Conservation (phyloP, 2,797 vertebrate genomes). For the Pipistrellus kuhlii region DNA sequence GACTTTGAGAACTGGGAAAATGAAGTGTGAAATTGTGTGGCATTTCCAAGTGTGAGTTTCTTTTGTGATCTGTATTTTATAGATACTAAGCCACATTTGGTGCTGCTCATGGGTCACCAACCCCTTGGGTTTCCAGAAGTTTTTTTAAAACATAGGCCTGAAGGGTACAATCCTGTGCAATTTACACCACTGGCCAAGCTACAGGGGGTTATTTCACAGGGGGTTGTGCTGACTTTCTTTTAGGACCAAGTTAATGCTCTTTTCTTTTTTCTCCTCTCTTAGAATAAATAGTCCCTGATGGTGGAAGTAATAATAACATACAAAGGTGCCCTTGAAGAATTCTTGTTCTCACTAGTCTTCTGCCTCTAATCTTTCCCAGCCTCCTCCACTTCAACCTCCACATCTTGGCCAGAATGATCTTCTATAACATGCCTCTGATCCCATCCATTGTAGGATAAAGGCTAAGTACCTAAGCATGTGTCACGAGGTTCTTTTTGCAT, state of each 20-base stretch:
- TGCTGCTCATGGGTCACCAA: constrained; percentile 33
- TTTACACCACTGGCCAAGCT: neutral
- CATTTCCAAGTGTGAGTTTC: constrained; percentile 50
- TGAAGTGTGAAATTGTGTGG: constrained; percentile 58
- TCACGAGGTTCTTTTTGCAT: neutral
- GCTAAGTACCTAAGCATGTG: neutral
- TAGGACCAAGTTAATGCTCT: neutral
- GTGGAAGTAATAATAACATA: too few relatives aligned
- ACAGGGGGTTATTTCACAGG: neutral
- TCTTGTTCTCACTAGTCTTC: too few relatives aligned
- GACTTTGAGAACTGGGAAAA: constrained; percentile 55
- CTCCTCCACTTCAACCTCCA: too few relatives aligned
- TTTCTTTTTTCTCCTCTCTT: neutral
- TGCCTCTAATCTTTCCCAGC: too few relatives aligned
- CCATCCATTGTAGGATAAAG: too few relatives aligned
- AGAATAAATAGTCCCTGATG: neutral
- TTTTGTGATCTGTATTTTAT: constrained; percentile 67
- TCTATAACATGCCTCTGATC: too few relatives aligned
- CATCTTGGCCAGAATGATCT: too few relatives aligned
- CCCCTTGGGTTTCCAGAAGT: neutral
- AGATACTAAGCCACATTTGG: neutral
- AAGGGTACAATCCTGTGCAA: neutral
- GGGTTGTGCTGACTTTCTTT: constrained; percentile 4
- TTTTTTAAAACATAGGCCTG: neutral
- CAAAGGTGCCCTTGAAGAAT: too few relatives aligned